A percentile compares a stretch with the other conserved stretches of the same genome.
Conservation (phyloP, 1,140 invertebrate genomes). For the Lepidotrigona ventralis region DNA sequence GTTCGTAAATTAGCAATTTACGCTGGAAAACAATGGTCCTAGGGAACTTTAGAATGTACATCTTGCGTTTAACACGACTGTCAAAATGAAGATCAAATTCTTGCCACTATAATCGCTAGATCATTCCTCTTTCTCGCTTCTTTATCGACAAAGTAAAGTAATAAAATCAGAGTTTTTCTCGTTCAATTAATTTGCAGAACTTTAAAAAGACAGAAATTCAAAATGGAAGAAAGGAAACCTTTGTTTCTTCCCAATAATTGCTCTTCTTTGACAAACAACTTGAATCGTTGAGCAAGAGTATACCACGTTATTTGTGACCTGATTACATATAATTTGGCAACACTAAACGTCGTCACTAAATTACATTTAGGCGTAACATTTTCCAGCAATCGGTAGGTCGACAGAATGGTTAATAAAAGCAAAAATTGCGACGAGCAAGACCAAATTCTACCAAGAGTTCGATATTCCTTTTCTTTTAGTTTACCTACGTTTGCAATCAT, state of each 20-base stretch:
- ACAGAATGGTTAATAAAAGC: neutral
- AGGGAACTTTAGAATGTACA: conserved; percentile 49
- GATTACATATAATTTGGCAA: neutral
- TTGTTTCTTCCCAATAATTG: neutral
- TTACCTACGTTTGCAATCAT: conserved; percentile 11
- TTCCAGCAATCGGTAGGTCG: neutral
- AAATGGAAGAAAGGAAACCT: neutral
- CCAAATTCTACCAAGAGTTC: neutral
- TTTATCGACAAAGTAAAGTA: neutral
- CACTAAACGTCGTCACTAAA: too few relatives aligned
- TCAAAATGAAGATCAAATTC: neutral
- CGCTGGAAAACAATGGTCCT: conserved; percentile 10
- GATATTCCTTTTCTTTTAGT: neutral
- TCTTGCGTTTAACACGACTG: neutral
- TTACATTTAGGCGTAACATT: neutral
- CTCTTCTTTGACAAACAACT: too few relatives aligned
- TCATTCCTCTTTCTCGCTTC: neutral
- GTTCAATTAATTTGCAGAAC: accelerated
- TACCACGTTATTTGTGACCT: neutral
- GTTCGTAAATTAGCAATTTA: neutral
- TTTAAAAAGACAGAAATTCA: too few relatives aligned
- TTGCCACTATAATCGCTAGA: neutral
- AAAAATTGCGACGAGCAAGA: neutral
- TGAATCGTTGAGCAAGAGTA: neutral
- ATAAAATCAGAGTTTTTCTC: neutral